Evolutionary conservation across 2,113 vertebrate genomes (phyloP).

Genomic region (Hemiscyllium ocellatum): DNA sequence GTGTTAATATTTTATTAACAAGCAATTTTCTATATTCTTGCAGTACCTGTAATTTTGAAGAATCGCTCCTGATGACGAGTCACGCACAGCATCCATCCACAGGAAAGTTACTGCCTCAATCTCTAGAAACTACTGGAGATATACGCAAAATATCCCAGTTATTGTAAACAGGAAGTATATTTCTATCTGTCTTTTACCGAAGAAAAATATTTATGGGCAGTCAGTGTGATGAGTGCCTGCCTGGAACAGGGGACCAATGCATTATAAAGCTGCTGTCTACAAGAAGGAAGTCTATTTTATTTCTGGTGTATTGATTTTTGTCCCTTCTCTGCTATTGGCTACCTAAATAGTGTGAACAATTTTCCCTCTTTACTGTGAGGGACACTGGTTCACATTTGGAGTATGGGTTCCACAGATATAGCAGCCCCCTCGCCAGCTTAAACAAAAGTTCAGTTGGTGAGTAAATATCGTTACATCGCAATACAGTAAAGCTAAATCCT

Average conservation of each 20-base stretch:
- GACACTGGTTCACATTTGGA: background rate
- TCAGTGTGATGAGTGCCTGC: background rate
- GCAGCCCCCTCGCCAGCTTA: background rate
- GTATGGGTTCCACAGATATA: background rate
- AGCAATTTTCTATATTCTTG: background rate
- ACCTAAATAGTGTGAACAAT: background rate
- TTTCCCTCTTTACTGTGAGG: background rate
- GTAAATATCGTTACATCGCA: background rate
- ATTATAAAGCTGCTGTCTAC: background rate
- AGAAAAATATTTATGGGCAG: background rate
- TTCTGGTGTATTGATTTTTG: background rate
- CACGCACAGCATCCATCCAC: background rate
- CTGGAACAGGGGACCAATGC: slow-evolving; percentile 23
- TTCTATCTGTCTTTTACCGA: background rate
- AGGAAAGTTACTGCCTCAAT: slow-evolving; percentile 33
- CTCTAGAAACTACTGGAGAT: background rate
- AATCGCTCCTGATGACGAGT: slow-evolving; percentile 23
- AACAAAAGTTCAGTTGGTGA: background rate
- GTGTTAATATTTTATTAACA: slow-evolving; percentile 21
- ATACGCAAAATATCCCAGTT: background rate
- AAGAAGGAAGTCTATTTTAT: background rate
- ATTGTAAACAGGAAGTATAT: background rate
- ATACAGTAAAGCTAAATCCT: background rate
- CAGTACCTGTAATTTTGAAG: slow-evolving; percentile 37
- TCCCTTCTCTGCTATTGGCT: background rate